Evolutionary conservation across 2,797 vertebrate species (phyloP).

Genomic region (Pelodytes ibericus): DNA sequence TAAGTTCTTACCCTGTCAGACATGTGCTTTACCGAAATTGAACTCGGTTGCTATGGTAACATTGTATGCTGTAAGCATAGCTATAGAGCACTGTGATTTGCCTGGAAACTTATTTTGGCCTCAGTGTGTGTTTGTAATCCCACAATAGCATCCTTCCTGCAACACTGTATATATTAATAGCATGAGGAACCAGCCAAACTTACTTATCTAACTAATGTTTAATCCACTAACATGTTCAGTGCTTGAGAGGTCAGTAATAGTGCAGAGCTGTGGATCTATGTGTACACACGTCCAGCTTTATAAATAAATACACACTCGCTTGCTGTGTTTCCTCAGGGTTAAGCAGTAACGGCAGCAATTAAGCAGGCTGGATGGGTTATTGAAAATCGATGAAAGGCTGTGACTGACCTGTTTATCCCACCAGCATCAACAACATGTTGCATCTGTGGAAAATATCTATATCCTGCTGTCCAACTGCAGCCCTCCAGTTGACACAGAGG

Average conservation of each 20-base stretch:
- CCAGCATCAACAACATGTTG: background rate
- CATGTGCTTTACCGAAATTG: background rate
- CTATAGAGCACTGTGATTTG: conserved; percentile 4
- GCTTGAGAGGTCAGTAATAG: conserved; percentile 18
- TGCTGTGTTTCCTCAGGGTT: conserved; percentile 1
- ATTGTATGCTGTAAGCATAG: conserved; percentile 22
- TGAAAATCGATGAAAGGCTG: conserved; percentile 29
- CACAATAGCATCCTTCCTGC: background rate
- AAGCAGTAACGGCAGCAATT: conserved; percentile 39
- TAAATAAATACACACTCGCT: conserved; percentile 23
- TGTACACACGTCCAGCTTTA: conserved; percentile 2
- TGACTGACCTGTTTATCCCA: conserved; percentile 14
- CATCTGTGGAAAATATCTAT: background rate
- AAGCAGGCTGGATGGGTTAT: conserved; percentile 14
- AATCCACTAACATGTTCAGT: background rate
- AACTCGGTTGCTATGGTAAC: conserved; percentile 31
- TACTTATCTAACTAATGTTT: background rate
- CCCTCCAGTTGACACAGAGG: too few species aligned
- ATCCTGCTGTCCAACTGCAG: too few species aligned
- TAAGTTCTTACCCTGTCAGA: background rate
- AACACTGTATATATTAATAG: background rate
- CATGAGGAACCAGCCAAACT: background rate
- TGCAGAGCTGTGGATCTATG: background rate
- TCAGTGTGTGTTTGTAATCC: background rate
- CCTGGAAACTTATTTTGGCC: background rate